Base-by-base conservation (phyloP, 1,140 invertebrate genomes). In the Proales similis region DNA sequence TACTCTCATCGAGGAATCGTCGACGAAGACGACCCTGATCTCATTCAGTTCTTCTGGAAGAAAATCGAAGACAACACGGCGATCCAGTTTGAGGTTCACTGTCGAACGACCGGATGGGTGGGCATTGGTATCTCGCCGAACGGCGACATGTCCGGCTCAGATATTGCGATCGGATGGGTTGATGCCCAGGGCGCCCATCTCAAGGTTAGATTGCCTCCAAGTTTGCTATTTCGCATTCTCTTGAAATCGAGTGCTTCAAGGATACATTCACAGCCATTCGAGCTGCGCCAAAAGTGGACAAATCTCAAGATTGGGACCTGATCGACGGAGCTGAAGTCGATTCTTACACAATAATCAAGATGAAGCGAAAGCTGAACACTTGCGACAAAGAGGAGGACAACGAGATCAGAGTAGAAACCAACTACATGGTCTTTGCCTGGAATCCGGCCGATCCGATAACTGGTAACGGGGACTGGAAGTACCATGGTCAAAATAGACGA, bases 81-180 rank as follows among this genome's bases (percentile, higher is more conserved):
- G 45, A 57, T 57, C 14, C 51, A 57, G 19, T 57, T 57, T 12
- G 51, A 57, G 20, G 11, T 42, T 1, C 51, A 57, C 45, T 39
- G 33, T 26, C 26, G 79, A 73, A 86, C 85, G 36, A 79, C 81
- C 66, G 86, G 86, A 65, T 88, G 86, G 72, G 81, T 88, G 63
- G 86, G 85, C 20, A 82, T 88, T 67, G 86, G 86, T 48, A 84
- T 87, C 70, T 87, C 85, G 64, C 81, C 80, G 62, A 83, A 84
- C 71, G 83, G 84, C 48, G 80, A 81, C 67, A 88, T 88, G 86
- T 79, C 79, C 66, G 82, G 81, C 9, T 83, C 85, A 1, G 87
- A 90, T 75, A 82, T 91, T 64, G 79, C 88, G 3, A 75, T 88
- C 7, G 48, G 48, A 14, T 51, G 48, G 48, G 29, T 51, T 6